A percentile compares a stretch with the other conserved stretches of the same genome.
These are phyloP conservation scores for Sakesphorus luctuosus DNA, from an alignment of 2,113 vertebrate genomes.

Conservation along the genomic window DNA sequence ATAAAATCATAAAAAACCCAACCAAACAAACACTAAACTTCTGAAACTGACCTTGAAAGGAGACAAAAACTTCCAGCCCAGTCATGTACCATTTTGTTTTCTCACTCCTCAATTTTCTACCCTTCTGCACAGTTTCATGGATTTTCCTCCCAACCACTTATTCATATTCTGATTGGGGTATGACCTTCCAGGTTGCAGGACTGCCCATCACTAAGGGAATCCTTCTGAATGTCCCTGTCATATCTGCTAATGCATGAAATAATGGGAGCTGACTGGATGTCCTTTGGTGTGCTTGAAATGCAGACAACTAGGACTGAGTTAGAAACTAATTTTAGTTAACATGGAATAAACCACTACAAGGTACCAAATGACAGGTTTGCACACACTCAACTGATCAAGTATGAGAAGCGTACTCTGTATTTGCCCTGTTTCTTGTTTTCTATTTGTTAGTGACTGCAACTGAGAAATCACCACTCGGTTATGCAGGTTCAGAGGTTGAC, in stretches of 20 bases:
- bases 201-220: background rate
- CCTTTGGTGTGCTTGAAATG: background rate
- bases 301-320: background rate
- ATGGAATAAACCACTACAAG: background rate
- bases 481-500: rapidly evolving
- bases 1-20: background rate
- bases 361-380: background rate
- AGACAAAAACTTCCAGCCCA: background rate
- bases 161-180: background rate
- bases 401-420: background rate
- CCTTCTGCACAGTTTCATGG: background rate
- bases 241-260: background rate
- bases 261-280: background rate
- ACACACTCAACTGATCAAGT: background rate
- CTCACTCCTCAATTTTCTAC: background rate
- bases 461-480: rapidly evolving
- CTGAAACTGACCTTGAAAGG: background rate
- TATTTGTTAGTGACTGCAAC: background rate
- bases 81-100: background rate
- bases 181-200: background rate
- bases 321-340: background rate
- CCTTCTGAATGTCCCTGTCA: background rate
- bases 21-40: background rate
- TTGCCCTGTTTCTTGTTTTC: background rate
- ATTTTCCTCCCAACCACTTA: background rate